Base-by-base conservation (phyloP, 92 coral and sea anemone species). In the Phenganax marumi region DNA sequence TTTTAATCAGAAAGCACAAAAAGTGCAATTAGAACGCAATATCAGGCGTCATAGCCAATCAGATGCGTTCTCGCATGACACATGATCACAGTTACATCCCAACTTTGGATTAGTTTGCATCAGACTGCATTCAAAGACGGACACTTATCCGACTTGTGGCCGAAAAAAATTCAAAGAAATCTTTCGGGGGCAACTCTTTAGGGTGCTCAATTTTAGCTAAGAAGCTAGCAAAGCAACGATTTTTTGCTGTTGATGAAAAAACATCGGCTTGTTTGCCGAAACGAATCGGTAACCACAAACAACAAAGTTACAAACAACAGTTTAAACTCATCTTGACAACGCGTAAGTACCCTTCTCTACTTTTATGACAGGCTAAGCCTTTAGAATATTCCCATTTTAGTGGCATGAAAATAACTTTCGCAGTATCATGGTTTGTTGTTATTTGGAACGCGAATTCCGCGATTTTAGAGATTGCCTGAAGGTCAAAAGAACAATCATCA, bases 1-100 rank as follows among this genome's bases (percentile, higher is more conserved):
- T 54, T 76, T 76, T 76, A 76, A 76, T 76, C 68, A 76, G 68
- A 53, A 50, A 76, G 52, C 68, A 48, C 81, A 76, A 26, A 76
- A 76, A 76, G 81, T 56, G 68, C 81, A 76, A 76, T 76, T 76
- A 76, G 21, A 54, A 48, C 65, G 50, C 81, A 54, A 43, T 26
- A 76, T 49, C 23, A 47, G 51, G 12, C 17, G 26, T 46, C 22
- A 14, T 3, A 76, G 81, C 81, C 81, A 76, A 76, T 76, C 68
- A 76, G 10, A 62, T 26, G 49, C 0, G 10, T 21, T 68, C 23
- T 55, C 23, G 55, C 52, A 24, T 5, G 52, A 54, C 81, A 76
- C 81, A 68, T 76, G 81, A 11, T 17, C 16, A 6, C n/a, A 19
- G 12, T 33, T 10, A 66, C 43, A 25, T 66, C 14, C 16, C 17